Base-by-base conservation (phyloP, 2,888 invertebrate species). In the Syrphus vitripennis region DNA sequence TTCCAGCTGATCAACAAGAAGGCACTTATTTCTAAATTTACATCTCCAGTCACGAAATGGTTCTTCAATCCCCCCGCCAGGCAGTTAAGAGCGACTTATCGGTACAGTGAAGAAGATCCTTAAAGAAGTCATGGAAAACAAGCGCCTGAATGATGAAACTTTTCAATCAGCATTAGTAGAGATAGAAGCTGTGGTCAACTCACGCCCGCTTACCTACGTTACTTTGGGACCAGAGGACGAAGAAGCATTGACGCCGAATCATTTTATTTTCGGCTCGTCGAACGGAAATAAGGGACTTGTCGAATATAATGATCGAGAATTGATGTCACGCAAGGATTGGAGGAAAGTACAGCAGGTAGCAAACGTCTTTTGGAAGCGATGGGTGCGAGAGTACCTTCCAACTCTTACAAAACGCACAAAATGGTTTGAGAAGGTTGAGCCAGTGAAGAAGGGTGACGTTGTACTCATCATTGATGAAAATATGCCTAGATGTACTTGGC, bases 401-500 rank as follows among this genome's bases (percentile, higher is more conserved):
- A n/a, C n/a, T n/a, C 42, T 42, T 42, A 42, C 42, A 6, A 16
- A 7, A 7, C 16, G 42, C n/a, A 42, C 42, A 6, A 42, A 16
- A 4, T 16, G 42, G 6, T 42, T 42, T 16, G 42, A 16, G 16
- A 42, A 16, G 7, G 42, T 42, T 16, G 16, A 42, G 16, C 42
- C n/a, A 16, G 7, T 42, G 3, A 7, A 72, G 19, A 14, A 31
- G 10, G 88, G 84, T 0, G 80, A 87, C n/a, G 24, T 87, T 0
- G 88, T 88, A 3, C 19, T 87, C 21, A 55, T 88, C 26, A 69
- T 76, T 21, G 87, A 87, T 31, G 42, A 79, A 37, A 42, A 42
- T 42, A 2, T 42, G 6, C 42, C 16, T 1, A 42, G 16, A 10
- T 16, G 7, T 16, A 42, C 19, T 3, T 87, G 81, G 75, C 69